phyloP scores from a whole-genome alignment of 1,140 invertebrate species.

The Heliconius eleuchia region DNA sequence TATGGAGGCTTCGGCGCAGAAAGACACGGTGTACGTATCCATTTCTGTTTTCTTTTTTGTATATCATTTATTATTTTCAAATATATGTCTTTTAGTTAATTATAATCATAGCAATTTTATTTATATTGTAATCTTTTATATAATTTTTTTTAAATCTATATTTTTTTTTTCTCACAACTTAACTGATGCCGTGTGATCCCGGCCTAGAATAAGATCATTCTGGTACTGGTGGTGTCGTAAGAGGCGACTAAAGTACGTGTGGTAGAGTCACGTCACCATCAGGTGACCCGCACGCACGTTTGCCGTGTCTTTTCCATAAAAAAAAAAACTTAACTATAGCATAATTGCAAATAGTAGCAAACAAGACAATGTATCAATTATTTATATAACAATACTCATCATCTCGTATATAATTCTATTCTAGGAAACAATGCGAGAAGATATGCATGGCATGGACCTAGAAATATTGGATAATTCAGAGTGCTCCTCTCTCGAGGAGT shows the following conservation, averaged over 20 bases:
- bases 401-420: slow-evolving; percentile 24
- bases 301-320: no score
- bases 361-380: not conserved
- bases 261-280: no score
- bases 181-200: no score
- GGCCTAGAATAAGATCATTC: no score
- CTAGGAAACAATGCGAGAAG: slow-evolving; percentile 62
- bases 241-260: no score
- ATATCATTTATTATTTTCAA: not conserved
- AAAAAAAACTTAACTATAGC: no score
- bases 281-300: no score
- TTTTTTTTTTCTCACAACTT: no score
- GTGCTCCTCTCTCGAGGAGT: slow-evolving; percentile 55
- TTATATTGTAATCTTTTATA: no score
- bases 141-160: no score
- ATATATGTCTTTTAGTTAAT: not conserved
- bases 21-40: slow-evolving; percentile 57
- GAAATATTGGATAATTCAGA: slow-evolving; percentile 44
- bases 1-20: slow-evolving; percentile 67
- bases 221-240: no score
- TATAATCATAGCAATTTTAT: not conserved
- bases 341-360: no score
- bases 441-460: slow-evolving; percentile 69
- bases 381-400: not conserved
- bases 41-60: not conserved